phyloP scores from a whole-genome alignment of 2,888 invertebrate species.

The Eupithecia insigniata region DNA sequence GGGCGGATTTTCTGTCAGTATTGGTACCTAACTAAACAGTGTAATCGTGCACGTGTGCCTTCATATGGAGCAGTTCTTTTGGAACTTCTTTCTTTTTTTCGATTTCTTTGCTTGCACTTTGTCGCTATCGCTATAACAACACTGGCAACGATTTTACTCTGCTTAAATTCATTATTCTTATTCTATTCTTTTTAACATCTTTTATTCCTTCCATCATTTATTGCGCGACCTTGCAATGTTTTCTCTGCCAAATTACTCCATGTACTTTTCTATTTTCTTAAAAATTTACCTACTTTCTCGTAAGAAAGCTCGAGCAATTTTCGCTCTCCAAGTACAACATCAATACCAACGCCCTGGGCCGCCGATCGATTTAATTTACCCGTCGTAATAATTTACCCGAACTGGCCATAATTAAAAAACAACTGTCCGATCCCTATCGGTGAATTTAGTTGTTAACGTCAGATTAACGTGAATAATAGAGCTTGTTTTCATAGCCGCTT shows the following conservation, averaged over 20 bases:
- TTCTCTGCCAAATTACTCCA: neutral
- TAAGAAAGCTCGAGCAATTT: neutral
- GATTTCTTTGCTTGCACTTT: neutral
- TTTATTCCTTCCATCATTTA: neutral
- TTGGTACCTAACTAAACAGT: neutral
- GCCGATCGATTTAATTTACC: slow-evolving; percentile 48
- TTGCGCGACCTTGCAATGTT: neutral
- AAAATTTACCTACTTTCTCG: neutral
- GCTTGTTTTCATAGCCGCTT: slow-evolving; percentile 21
- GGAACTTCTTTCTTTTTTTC: slow-evolving; percentile 1
- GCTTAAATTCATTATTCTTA: neutral
- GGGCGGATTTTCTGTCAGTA: neutral
- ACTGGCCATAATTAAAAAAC: slow-evolving; percentile 62
- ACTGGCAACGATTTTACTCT: neutral
- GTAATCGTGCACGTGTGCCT: neutral
- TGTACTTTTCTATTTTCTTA: neutral
- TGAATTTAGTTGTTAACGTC: slow-evolving; percentile 45
- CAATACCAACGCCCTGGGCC: slow-evolving; percentile 18
- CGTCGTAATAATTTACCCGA: slow-evolving; percentile 49
- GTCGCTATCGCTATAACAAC: neutral
- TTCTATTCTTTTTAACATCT: neutral
- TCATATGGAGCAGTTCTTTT: neutral
- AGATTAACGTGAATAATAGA: slow-evolving; percentile 36
- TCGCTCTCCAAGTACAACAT: neutral
- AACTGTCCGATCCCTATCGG: slow-evolving; percentile 53